Evolutionary conservation across 2,113 vertebrate genomes (phyloP).

Genomic region (Pseudopodoces humilis): DNA sequence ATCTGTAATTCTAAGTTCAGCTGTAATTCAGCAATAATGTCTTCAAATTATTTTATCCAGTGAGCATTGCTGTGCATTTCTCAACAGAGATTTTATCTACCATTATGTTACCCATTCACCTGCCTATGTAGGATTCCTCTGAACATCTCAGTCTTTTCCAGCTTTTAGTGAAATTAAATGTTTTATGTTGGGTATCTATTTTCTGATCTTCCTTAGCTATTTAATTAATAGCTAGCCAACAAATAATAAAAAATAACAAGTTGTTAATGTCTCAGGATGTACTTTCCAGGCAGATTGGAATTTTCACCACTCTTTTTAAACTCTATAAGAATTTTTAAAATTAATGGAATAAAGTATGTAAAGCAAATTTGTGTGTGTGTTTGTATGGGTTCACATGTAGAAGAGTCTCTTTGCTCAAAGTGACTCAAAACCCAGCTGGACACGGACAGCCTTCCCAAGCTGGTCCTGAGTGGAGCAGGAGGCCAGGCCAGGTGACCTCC

Average conservation of each 20-base stretch:
- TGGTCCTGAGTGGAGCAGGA: neutral
- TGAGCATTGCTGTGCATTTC: neutral
- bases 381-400: neutral
- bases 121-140: neutral
- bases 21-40: neutral
- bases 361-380: neutral
- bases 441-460: neutral
- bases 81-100: neutral
- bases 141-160: neutral
- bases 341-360: neutral
- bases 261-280: neutral
- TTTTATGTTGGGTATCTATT: neutral
- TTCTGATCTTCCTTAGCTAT: neutral
- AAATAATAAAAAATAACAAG: neutral
- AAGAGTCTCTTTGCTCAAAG: neutral
- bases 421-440: neutral
- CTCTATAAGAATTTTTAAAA: neutral
- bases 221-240: neutral
- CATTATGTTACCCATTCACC: neutral
- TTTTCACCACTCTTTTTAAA: neutral
- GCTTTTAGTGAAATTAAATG: neutral
- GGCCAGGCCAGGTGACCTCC: neutral
- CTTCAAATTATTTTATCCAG: neutral
- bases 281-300: neutral
- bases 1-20: neutral